Base-by-base conservation (phyloP, 1,140 invertebrate genomes). In the Asbolus verrucosus region DNA sequence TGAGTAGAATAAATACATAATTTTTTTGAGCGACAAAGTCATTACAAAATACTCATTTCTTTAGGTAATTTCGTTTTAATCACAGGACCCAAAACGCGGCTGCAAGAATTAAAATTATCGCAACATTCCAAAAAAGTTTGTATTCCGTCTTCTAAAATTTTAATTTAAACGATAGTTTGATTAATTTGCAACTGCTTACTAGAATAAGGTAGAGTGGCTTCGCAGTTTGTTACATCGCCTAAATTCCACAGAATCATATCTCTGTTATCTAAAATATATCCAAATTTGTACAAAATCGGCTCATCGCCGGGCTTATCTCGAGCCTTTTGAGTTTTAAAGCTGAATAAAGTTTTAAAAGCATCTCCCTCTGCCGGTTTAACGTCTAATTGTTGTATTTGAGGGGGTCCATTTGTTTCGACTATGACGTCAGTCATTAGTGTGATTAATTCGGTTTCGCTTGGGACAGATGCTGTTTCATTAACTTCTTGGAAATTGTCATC, bases 251-350 rank as follows among this genome's bases (percentile, higher is more conserved):
- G 38, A 33, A 69, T 36, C 0, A 71, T 38, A 16, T 71, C 65
- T 1, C 65, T 6, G 1, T 60, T 18, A 11, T 69, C 41, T 6
- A 71, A 50, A 27, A 50, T 41, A 62, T 65, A 74, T 8, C 72
- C 72, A 50, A 71, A 74, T 27, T 71, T 72, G 30, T 69, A 71
- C n/a, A 71, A 30, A 36, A 65, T 63, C 0, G 54, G 62, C 2
- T 5, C 30, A 11, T 39, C 38, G 3, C 39, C 30, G 27, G 27
- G 21, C 14, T 54, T 54, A 54, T 54, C 46, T 1, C 13, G 0
- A 1, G 39, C 39, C 24, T 11, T 21, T 1, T 2, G 5, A 4
- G 31, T 41, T 27, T 19, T 41, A 6, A 63, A 38, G 2, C 1
- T 19, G 19, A 60, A 67, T n/a, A 15, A 38, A 3, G 66, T 41